phyloP scores from a whole-genome alignment of 2,113 vertebrate genomes.

The Nycticebus coucang region DNA sequence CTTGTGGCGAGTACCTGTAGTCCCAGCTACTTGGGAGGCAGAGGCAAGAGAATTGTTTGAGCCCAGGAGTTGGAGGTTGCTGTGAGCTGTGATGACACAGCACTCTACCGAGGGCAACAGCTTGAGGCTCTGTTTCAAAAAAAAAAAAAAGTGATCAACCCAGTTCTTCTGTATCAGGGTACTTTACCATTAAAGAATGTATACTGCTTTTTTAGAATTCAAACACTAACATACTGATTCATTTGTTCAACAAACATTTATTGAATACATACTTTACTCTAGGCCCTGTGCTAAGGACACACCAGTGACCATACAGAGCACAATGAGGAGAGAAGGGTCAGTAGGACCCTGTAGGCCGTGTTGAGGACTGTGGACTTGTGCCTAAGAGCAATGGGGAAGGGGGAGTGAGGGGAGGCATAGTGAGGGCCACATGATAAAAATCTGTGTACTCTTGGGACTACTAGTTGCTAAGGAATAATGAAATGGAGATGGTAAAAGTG shows the following conservation, averaged over 20 bases:
- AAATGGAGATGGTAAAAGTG: background rate
- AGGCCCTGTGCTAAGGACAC: background rate
- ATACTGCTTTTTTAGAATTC: background rate
- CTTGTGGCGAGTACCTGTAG: no score
- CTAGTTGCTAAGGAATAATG: background rate
- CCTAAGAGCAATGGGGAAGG: background rate
- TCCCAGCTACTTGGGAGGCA: no score
- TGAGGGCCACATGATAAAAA: background rate
- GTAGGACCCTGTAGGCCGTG: background rate
- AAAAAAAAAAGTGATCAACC: background rate
- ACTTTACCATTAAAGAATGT: background rate
- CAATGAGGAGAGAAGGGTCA: background rate
- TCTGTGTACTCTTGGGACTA: background rate
- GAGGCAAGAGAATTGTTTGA: no score
- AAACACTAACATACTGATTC: background rate
- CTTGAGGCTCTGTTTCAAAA: no score
- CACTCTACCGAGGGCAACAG: no score
- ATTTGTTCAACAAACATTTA: slow-evolving; percentile 26
- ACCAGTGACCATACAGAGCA: background rate
- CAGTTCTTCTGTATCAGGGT: background rate
- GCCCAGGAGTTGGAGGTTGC: no score
- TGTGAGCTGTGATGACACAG: no score
- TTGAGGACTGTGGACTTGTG: background rate
- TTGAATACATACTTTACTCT: background rate
- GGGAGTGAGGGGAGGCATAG: no score